These are phyloP conservation scores for Ispidina lecontei DNA, from an alignment of 2,797 vertebrate genomes.

Conservation along the genomic window DNA sequence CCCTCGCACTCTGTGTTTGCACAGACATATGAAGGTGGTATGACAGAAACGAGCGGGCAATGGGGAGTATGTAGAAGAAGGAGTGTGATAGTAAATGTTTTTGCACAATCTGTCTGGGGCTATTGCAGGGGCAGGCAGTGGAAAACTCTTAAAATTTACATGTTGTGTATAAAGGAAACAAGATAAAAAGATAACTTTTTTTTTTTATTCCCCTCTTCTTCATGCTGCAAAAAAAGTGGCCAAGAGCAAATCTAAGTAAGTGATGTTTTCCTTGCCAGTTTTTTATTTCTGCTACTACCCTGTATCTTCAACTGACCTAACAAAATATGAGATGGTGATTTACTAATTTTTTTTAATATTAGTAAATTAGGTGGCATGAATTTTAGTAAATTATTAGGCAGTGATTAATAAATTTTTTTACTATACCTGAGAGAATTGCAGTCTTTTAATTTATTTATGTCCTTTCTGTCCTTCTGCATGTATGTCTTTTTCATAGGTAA, in stretches of 20 bases:
- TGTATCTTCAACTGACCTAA: neutral
- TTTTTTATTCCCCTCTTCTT: constrained; percentile 7
- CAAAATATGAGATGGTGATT: neutral
- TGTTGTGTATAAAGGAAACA: neutral
- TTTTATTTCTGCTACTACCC: neutral
- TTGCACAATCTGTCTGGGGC: accelerated
- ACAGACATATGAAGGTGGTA: neutral
- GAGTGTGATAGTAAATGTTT: neutral
- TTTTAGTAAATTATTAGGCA: too few relatives aligned
- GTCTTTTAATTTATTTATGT: neutral
- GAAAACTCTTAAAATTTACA: neutral
- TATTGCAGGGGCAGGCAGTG: neutral
- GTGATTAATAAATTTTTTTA: neutral
- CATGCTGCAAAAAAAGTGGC: constrained; percentile 78
- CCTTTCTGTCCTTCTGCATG: neutral
- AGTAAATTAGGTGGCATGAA: too few relatives aligned
- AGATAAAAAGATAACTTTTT: constrained; percentile 30
- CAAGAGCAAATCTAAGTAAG: constrained; percentile 97
- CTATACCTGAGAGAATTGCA: neutral
- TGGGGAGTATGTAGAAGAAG: accelerated
- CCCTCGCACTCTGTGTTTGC: accelerated
- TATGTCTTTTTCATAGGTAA: neutral
- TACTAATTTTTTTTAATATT: too few relatives aligned
- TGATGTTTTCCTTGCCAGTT: constrained; percentile 21
- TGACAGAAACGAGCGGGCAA: neutral